Conservation (phyloP, 2,113 vertebrate species). For the Scomber scombrus region DNA sequence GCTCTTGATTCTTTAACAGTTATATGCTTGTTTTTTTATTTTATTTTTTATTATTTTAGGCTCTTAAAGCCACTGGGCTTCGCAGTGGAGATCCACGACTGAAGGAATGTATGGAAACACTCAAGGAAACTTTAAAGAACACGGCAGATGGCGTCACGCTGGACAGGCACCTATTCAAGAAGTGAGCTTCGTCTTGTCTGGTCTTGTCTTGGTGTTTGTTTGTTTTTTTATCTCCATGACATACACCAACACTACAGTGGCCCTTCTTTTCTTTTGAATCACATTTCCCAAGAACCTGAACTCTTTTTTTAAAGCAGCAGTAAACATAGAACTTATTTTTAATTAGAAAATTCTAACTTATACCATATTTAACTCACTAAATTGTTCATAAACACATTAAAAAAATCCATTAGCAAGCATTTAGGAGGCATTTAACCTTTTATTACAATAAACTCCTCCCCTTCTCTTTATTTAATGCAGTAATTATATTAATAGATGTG, state of each 20-base stretch:
- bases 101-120: conserved; percentile 98
- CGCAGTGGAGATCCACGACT: conserved; percentile 94
- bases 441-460: background rate
- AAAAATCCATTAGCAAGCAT: conserved; percentile 24
- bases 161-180: conserved; percentile 97
- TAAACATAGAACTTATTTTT: background rate
- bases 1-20: too few species aligned
- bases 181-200: conserved; percentile 83
- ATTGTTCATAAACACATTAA: conserved; percentile 2
- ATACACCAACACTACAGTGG: background rate
- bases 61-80: conserved; percentile 96
- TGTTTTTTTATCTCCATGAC: background rate
- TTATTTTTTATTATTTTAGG: conserved; percentile 79
- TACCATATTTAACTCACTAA: too few species aligned
- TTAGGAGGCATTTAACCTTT: background rate
- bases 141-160: conserved; percentile 95
- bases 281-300: background rate
- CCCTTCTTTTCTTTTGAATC: background rate
- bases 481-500: background rate
- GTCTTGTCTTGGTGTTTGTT: background rate
- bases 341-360: conserved; percentile 31
- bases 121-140: conserved; percentile 93
- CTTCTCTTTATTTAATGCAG: background rate
- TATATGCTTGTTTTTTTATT: background rate
- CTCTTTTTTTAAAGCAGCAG: background rate